Evolutionary conservation across 2,888 invertebrate genomes (phyloP).

Genomic region (Himalopsyche kuldschensis): DNA sequence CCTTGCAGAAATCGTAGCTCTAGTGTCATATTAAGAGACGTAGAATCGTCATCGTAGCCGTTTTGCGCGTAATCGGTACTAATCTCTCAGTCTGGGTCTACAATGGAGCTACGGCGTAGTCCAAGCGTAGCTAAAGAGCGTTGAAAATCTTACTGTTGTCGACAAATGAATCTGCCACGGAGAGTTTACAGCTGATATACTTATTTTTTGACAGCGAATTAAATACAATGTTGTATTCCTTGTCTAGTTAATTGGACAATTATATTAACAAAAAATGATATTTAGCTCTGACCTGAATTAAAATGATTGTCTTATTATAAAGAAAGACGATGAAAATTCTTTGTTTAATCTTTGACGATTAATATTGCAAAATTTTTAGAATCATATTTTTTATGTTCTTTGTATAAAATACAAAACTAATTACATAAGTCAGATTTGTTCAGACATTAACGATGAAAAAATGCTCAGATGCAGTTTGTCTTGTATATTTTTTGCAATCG

Average conservation of each 20-base stretch:
- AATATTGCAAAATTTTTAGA: too few relatives aligned
- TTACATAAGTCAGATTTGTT: too few relatives aligned
- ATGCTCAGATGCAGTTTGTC: too few relatives aligned
- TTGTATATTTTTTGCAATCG: too few relatives aligned
- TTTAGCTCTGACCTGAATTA: too few relatives aligned
- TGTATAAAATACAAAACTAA: too few relatives aligned
- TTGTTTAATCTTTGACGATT: too few relatives aligned
- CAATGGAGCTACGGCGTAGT: constrained; percentile 13
- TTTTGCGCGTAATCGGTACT: constrained; percentile 23
- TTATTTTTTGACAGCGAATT: neutral
- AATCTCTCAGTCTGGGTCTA: constrained; percentile 16
- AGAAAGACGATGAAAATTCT: too few relatives aligned
- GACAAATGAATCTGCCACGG: constrained; percentile 4
- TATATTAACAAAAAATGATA: too few relatives aligned
- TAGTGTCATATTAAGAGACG: neutral
- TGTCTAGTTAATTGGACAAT: neutral
- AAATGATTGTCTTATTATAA: too few relatives aligned
- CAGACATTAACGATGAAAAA: too few relatives aligned
- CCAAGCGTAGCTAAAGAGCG: constrained; percentile 14
- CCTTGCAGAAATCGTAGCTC: neutral
- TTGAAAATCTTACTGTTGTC: constrained; percentile 25
- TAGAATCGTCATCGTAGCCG: constrained; percentile 2
- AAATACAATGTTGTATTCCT: neutral
- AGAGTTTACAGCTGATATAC: neutral
- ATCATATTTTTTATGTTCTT: too few relatives aligned